Evolutionary conservation across 2,888 invertebrate species (phyloP).

Genomic region (Epirrhoe tristata): DNA sequence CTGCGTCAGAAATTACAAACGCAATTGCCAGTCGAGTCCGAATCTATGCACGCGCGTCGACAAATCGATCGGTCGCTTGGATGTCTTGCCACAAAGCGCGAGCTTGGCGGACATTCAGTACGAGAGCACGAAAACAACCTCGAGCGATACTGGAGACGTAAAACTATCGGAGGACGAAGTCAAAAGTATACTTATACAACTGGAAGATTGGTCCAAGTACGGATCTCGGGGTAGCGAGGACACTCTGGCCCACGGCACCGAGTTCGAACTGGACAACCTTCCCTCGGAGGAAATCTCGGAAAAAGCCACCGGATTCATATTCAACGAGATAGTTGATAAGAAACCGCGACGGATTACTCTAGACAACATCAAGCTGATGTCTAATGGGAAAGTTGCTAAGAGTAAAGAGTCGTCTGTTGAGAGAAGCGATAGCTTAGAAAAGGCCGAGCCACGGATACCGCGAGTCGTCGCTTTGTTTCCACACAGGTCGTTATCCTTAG

Average conservation of each 20-base stretch:
- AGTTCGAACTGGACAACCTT: conserved; percentile 76
- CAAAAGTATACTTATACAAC: conserved; percentile 77
- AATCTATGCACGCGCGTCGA: conserved; percentile 70
- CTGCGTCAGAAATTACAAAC: conserved; percentile 73
- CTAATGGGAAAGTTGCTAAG: conserved; percentile 54
- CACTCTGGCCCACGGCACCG: conserved; percentile 77
- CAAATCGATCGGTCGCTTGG: conserved; percentile 53
- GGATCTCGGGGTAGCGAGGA: conserved; percentile 80
- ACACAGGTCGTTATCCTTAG: conserved; percentile 43
- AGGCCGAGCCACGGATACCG: conserved; percentile 51
- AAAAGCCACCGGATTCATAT: conserved; percentile 55
- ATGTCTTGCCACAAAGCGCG: conserved; percentile 66
- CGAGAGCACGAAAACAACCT: conserved; percentile 69
- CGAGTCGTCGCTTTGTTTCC: conserved; percentile 52
- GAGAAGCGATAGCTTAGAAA: conserved; percentile 60
- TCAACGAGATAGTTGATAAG: conserved; percentile 81
- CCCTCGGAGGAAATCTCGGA: conserved; percentile 67
- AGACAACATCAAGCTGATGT: conserved; percentile 72
- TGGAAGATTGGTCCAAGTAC: conserved; percentile 80
- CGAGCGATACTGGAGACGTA: conserved; percentile 61
- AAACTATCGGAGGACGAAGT: conserved; percentile 78
- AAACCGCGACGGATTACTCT: conserved; percentile 80
- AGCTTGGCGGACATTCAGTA: conserved; percentile 77
- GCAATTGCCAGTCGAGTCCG: conserved; percentile 79
- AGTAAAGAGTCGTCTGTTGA: conserved; percentile 52